Conservation (phyloP, 2,113 vertebrate genomes). For the Ellobius talpinus region DNA sequence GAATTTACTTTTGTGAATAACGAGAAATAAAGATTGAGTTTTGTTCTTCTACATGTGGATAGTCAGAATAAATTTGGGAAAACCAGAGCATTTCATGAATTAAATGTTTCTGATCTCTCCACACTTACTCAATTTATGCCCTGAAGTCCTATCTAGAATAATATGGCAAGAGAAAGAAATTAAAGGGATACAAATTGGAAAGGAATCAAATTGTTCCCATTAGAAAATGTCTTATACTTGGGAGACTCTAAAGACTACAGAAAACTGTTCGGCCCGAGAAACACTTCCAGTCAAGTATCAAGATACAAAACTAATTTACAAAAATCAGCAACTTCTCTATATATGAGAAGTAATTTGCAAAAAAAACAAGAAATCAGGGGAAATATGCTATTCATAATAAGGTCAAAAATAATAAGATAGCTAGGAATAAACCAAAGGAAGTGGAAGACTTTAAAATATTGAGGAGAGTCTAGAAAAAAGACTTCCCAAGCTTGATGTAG, state of each 20-base stretch:
- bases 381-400: background rate
- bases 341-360: background rate
- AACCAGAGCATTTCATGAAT: background rate
- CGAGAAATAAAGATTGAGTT: background rate
- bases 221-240: background rate
- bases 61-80: background rate
- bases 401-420: background rate
- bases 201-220: background rate
- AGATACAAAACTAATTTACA: background rate
- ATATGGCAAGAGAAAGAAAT: background rate
- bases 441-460: background rate
- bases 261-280: background rate
- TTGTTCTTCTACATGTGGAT: background rate
- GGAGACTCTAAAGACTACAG: background rate
- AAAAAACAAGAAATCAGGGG: background rate
- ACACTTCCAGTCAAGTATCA: background rate
- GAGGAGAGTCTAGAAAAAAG: background rate
- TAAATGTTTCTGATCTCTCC: background rate
- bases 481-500: no score
- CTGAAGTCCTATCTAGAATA: background rate
- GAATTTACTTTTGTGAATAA: background rate
- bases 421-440: background rate
- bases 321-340: background rate
- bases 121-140: background rate
- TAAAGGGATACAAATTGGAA: background rate